These are phyloP conservation scores for Rhodinocichla rosea DNA, from an alignment of 2,113 vertebrate genomes.

Conservation along the genomic window DNA sequence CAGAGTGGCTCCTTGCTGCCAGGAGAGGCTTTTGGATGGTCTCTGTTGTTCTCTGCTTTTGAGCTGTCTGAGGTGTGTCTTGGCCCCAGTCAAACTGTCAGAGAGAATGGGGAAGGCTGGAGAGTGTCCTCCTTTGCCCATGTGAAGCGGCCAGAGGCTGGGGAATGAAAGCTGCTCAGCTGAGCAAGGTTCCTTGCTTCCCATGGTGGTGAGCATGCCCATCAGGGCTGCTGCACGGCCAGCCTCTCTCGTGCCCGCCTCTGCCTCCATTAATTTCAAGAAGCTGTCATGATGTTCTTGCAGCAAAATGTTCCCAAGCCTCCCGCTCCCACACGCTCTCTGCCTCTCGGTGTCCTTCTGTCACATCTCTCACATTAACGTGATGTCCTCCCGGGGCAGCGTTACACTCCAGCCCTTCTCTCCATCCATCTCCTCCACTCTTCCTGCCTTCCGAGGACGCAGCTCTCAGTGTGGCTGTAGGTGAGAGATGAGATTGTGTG, in stretches of 20 bases:
- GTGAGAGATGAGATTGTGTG: background rate
- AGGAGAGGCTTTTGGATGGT: background rate
- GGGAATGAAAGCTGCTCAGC: background rate
- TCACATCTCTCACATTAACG: constrained; percentile 30
- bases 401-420: constrained; percentile 1
- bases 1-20: background rate
- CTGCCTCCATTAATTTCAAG: constrained; percentile 26
- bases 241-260: background rate
- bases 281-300: constrained; percentile 32
- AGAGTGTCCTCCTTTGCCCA: background rate
- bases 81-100: background rate
- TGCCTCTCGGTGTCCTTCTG: constrained; percentile 17
- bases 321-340: background rate
- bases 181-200: background rate
- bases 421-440: background rate
- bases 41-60: background rate
- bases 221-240: background rate
- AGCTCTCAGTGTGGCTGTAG: constrained; percentile 20
- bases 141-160: accelerated
- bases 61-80: background rate
- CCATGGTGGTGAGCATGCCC: accelerated
- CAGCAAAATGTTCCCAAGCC: constrained; percentile 7
- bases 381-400: background rate
- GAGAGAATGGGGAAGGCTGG: background rate
- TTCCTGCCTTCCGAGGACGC: background rate